A percentile compares a stretch with the other conserved stretches of the same genome.
Conservation (phyloP, 2,113 vertebrate species). For the Neogobius melanostomus region DNA sequence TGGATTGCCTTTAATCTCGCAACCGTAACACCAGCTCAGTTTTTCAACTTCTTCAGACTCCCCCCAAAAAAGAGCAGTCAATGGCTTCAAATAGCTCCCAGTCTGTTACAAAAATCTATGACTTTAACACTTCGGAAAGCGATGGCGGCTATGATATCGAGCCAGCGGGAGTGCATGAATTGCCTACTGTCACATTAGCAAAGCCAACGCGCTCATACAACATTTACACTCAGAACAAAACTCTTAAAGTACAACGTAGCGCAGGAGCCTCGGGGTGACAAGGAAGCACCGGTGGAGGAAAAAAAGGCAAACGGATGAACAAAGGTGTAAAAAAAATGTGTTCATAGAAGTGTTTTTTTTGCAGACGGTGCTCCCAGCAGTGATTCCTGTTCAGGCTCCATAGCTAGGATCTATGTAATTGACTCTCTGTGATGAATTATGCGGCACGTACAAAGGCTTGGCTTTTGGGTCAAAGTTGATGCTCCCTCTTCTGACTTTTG, state of each 20-base stretch:
- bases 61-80: conserved; percentile 18
- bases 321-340: conserved; percentile 43
- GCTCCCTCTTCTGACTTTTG: conserved; percentile 17
- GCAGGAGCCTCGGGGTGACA: conserved; percentile 39
- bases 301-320: conserved; percentile 38
- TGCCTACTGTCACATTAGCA: conserved; percentile 52
- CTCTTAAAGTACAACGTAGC: conserved; percentile 1
- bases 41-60: conserved; percentile 34
- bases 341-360: conserved; percentile 31
- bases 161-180: conserved; percentile 42
- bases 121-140: conserved; percentile 58
- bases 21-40: neutral
- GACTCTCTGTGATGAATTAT: conserved; percentile 59
- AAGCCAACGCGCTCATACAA: conserved; percentile 31
- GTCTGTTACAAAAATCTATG: conserved; percentile 38
- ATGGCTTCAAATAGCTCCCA: conserved; percentile 51
- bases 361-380: conserved; percentile 27
- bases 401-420: conserved; percentile 56
- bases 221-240: conserved; percentile 17
- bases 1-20: neutral
- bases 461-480: conserved; percentile 58
- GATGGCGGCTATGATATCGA: conserved; percentile 48
- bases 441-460: conserved; percentile 37
- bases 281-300: conserved; percentile 28
- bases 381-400: conserved; percentile 28